Conservation (phyloP, 2,113 vertebrate species). For the Erythrolamprus reginae region DNA sequence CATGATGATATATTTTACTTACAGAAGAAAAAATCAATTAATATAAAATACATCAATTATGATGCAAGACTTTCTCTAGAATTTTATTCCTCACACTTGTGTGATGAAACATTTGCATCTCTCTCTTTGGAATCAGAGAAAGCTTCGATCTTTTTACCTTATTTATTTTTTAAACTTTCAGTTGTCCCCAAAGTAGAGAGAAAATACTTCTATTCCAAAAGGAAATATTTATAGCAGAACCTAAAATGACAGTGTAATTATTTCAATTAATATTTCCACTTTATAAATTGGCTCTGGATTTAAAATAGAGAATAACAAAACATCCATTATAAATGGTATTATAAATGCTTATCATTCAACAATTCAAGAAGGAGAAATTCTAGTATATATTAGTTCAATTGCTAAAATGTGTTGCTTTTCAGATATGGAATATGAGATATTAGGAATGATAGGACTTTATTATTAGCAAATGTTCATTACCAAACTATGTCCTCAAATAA, state of each 20-base stretch:
- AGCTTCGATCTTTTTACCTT: neutral
- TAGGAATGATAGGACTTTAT: neutral
- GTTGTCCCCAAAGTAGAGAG: neutral
- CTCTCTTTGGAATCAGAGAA: neutral
- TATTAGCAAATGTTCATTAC: neutral
- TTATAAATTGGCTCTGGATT: neutral
- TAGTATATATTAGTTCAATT: neutral
- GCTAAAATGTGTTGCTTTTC: neutral
- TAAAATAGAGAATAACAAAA: neutral
- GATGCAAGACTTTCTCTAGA: neutral
- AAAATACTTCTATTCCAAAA: neutral
- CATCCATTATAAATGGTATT: neutral
- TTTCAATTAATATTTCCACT: neutral
- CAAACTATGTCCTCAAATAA: neutral
- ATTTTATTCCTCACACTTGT: neutral
- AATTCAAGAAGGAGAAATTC: neutral
- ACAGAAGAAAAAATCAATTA: neutral
- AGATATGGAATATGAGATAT: neutral
- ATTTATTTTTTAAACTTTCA: neutral
- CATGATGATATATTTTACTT: neutral
- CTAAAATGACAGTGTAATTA: neutral
- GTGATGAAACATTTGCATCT: neutral
- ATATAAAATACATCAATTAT: neutral
- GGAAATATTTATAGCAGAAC: neutral
- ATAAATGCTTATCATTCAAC: neutral